A percentile compares a stretch with the other conserved stretches of the same genome.
phyloP scores from a whole-genome alignment of 2,797 vertebrate genomes.

The Protosalanx chinensis region DNA sequence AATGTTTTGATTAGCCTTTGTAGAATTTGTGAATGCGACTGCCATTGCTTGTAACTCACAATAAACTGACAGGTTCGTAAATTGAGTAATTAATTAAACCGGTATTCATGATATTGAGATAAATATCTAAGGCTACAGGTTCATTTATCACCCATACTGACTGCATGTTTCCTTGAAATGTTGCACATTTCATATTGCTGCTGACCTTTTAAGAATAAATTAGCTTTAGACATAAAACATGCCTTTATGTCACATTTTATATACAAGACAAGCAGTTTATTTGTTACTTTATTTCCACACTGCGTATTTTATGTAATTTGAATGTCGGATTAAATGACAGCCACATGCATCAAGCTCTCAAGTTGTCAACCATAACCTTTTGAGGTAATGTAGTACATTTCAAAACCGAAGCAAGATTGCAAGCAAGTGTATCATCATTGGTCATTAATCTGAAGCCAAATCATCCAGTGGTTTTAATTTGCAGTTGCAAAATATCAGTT shows the following conservation, averaged over 20 bases:
- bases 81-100: neutral
- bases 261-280: neutral
- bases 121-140: neutral
- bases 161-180: neutral
- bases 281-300: constrained; percentile 22
- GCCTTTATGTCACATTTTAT: constrained; percentile 1
- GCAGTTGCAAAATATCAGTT: constrained; percentile 26
- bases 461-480: constrained; percentile 43
- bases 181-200: no score
- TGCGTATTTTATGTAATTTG: constrained; percentile 33
- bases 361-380: constrained; percentile 52
- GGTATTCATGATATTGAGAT: neutral
- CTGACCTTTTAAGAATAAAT: constrained; percentile 1
- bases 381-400: constrained; percentile 48
- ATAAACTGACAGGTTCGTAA: no score
- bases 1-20: neutral
- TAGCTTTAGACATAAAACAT: neutral
- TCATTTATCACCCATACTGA: neutral
- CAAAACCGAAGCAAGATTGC: constrained; percentile 40
- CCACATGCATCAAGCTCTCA: constrained; percentile 47
- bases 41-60: neutral
- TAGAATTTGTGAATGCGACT: neutral
- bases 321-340: constrained; percentile 45
- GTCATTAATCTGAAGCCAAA: constrained; percentile 42
- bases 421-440: constrained; percentile 39